Percentiles rank a stretch among this genome's conserved stretches.
Evolutionary conservation across 2,113 vertebrate genomes (phyloP).

Genomic region (Epinephelus lanceolatus): DNA sequence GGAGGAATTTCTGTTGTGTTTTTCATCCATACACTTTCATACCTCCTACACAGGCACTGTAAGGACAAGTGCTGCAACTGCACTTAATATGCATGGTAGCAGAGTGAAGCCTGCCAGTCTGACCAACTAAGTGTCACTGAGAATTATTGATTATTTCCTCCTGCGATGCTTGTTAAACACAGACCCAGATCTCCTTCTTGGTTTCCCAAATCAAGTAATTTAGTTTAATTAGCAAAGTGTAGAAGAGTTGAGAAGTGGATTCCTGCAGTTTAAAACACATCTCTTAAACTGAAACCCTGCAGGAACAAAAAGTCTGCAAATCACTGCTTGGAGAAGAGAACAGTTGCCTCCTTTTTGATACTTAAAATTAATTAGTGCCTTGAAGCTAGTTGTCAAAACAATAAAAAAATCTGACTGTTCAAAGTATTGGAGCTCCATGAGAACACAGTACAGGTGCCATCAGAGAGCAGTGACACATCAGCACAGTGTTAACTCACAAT

Average conservation of each 20-base stretch:
- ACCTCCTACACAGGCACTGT: too few relatives aligned
- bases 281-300: neutral
- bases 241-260: neutral
- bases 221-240: neutral
- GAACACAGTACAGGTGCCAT: neutral
- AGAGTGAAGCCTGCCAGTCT: too few relatives aligned
- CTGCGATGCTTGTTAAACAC: neutral
- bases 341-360: neutral
- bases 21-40: too few relatives aligned
- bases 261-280: neutral
- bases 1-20: too few relatives aligned
- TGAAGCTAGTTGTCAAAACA: slow-evolving; percentile 13
- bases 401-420: neutral
- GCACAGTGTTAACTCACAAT: neutral
- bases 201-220: neutral
- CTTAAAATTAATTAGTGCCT: neutral
- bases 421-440: neutral
- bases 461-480: neutral
- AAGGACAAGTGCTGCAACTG: too few relatives aligned
- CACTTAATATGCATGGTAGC: too few relatives aligned
- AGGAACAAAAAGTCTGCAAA: neutral
- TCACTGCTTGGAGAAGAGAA: neutral
- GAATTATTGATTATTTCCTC: too few relatives aligned
- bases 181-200: neutral
- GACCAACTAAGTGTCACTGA: too few relatives aligned